phyloP scores from a whole-genome alignment of 1,140 invertebrate genomes.

The Anthonomus grandis region DNA sequence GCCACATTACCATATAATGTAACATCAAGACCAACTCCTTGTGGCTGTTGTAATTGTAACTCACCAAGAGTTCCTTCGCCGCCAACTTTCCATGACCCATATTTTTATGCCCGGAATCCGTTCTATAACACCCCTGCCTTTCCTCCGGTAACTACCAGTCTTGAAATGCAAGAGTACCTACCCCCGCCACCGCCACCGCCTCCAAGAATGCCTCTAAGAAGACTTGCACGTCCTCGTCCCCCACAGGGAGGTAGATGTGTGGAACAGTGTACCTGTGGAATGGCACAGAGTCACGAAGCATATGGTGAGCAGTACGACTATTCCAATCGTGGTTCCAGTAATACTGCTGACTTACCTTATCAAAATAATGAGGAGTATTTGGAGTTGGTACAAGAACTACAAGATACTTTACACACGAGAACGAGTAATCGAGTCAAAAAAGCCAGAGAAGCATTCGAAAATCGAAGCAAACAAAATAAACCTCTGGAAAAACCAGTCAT shows the following conservation, averaged over 20 bases:
- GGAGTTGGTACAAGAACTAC: conserved; percentile 42
- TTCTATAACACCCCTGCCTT: background rate
- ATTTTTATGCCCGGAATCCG: too few relatives aligned
- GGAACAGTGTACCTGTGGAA: conserved; percentile 16
- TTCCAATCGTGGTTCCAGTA: background rate
- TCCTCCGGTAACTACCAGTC: background rate
- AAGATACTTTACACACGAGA: conserved; percentile 33
- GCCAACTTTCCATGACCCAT: background rate
- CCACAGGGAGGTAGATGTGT: background rate
- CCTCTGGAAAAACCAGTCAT: conserved; percentile 42
- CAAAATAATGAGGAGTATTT: conserved; percentile 45
- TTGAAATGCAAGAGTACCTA: conserved; percentile 5
- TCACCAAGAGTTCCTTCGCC: background rate
- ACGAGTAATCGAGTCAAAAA: conserved; percentile 41
- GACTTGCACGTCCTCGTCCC: background rate
- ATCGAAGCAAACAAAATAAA: conserved; percentile 40
- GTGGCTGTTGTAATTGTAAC: conserved; percentile 3
- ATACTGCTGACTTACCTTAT: conserved; percentile 35
- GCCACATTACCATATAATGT: too few relatives aligned
- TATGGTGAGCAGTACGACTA: background rate
- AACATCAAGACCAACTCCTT: too few relatives aligned
- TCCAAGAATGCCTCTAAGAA: background rate
- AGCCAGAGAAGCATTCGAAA: conserved; percentile 44
- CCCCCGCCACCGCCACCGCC: conserved; percentile 14
- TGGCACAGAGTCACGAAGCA: background rate